Conservation (phyloP, 2,113 vertebrate genomes). For the Grammomys dolichurus region DNA sequence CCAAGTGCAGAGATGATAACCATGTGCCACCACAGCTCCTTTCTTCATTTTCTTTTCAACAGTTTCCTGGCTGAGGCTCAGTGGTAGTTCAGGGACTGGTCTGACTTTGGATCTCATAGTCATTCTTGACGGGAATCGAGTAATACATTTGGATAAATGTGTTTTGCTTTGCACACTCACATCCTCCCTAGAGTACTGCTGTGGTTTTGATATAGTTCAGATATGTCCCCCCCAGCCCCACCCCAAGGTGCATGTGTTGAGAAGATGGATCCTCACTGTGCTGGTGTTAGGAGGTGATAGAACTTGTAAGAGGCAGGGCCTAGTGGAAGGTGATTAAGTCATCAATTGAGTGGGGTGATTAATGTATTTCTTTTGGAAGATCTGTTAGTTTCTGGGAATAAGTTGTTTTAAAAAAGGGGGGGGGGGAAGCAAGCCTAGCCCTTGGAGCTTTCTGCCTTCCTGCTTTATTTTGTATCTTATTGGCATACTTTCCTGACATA, state of each 20-base stretch:
- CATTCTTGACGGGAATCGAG: background rate
- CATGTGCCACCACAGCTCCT: no score
- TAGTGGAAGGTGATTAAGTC: background rate
- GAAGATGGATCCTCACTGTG: background rate
- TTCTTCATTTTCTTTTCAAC: background rate
- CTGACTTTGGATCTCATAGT: background rate
- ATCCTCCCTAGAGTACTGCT: background rate
- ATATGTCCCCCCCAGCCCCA: background rate
- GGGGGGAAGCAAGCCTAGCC: background rate
- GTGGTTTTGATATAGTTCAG: background rate
- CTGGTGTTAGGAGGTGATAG: background rate
- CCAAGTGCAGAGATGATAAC: background rate
- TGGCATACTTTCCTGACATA: background rate
- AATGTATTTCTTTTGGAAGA: background rate
- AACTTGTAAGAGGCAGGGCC: background rate
- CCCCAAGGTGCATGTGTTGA: background rate
- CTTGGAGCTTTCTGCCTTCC: background rate
- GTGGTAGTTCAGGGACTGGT: background rate
- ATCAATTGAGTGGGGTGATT: background rate
- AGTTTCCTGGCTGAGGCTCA: background rate
- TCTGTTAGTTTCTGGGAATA: no score
- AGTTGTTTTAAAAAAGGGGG: no score
- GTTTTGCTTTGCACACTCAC: background rate
- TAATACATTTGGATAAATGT: background rate
- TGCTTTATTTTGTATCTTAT: background rate